Evolutionary conservation across 2,797 vertebrate species (phyloP).

Genomic region (Limnodromus scolopaceus): DNA sequence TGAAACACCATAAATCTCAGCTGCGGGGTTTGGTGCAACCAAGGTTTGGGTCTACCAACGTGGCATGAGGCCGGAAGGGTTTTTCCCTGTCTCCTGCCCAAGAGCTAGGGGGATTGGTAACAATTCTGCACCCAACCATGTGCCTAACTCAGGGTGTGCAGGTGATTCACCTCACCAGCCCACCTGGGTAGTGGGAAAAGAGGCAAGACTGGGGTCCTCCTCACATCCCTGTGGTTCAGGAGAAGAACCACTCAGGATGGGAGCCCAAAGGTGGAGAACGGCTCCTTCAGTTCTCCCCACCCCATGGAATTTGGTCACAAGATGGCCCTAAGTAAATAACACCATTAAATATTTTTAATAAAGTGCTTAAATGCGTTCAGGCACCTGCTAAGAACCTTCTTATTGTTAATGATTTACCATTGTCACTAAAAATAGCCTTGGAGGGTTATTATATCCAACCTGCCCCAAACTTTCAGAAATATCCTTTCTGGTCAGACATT

Average conservation of each 20-base stretch:
- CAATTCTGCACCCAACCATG: neutral
- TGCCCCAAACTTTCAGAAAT: neutral
- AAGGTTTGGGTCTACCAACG: neutral
- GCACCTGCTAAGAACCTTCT: neutral
- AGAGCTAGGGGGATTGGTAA: neutral
- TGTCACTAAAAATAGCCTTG: neutral
- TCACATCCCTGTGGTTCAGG: neutral
- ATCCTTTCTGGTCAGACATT: neutral
- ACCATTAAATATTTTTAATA: neutral
- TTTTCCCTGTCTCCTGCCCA: neutral
- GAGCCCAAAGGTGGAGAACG: neutral
- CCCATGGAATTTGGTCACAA: neutral
- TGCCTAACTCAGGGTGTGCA: neutral
- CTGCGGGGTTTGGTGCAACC: accelerated
- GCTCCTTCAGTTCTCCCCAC: neutral
- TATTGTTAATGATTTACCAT: neutral
- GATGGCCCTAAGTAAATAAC: neutral
- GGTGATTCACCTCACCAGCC: neutral
- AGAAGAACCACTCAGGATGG: neutral
- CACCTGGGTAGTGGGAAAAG: neutral
- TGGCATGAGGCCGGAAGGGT: neutral
- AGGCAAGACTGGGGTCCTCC: neutral
- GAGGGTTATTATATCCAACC: neutral
- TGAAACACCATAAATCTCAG: neutral
- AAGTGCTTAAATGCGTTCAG: neutral